These are phyloP conservation scores for Pholis gunnellus DNA, from an alignment of 2,113 vertebrate species.

Conservation along the genomic window DNA sequence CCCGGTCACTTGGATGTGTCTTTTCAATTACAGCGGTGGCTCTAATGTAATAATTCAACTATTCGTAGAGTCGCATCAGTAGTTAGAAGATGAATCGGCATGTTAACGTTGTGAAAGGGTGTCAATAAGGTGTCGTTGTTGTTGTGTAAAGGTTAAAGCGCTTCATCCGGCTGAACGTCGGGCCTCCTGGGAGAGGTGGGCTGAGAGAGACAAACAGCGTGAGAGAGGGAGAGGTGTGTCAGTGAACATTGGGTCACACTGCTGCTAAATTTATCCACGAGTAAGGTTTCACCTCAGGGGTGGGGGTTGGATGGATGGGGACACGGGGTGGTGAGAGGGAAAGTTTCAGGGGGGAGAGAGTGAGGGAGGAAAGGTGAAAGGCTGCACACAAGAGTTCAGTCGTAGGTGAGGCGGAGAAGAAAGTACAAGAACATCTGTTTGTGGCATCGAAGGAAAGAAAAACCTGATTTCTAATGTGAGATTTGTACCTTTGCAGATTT, in stretches of 20 bases:
- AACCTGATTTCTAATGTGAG: slow-evolving; percentile 2
- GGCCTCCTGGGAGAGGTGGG: slow-evolving; percentile 64
- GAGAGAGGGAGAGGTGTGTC: slow-evolving; percentile 78
- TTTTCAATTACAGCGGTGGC: slow-evolving; percentile 50
- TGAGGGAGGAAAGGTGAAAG: slow-evolving; percentile 58
- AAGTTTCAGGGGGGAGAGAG: slow-evolving; percentile 51
- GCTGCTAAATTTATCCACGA: slow-evolving; percentile 83
- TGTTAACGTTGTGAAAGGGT: slow-evolving; percentile 18
- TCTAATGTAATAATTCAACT: slow-evolving; percentile 41
- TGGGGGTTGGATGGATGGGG: slow-evolving; percentile 61
- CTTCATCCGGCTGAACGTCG: slow-evolving; percentile 59
- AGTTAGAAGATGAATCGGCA: slow-evolving; percentile 11
- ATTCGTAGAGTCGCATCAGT: slow-evolving; percentile 15
- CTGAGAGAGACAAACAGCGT: slow-evolving; percentile 68
- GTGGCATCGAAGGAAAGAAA: background rate
- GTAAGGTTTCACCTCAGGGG: slow-evolving; percentile 82
- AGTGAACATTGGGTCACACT: slow-evolving; percentile 82
- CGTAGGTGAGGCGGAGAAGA: slow-evolving; percentile 34
- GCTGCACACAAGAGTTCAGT: slow-evolving; percentile 37
- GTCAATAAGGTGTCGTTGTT: slow-evolving; percentile 65
- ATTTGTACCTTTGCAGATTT: background rate
- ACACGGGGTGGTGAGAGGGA: slow-evolving; percentile 59
- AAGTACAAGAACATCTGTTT: background rate
- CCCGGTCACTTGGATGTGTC: slow-evolving; percentile 39
- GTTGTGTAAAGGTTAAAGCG: slow-evolving; percentile 60